Evolutionary conservation across 2,797 vertebrate species (phyloP), one percentile per base, ranked within the genome.

Genomic region (Steatocranus sp.): DNA sequence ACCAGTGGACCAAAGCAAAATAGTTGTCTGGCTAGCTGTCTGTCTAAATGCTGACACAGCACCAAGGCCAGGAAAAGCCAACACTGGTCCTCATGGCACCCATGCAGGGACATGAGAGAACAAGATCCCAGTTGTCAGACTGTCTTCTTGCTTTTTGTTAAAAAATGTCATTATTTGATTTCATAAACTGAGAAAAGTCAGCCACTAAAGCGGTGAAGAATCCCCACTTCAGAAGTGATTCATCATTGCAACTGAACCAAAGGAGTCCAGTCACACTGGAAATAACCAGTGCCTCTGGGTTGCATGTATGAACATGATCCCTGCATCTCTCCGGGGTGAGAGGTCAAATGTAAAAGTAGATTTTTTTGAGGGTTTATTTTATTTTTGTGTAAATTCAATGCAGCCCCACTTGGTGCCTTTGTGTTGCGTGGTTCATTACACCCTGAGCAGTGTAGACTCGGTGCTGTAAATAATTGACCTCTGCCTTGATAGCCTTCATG

Each of bases 11-110:
- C 85, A 76, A 87, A 92, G 87, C 79, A 46, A 77, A 90, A 87
- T 82, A 88, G 89, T 84, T 86, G 91, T 82, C 89, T 11, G 75
- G 80, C 83, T 85, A 79, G 88, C 77, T 74, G 87, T 90, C 86
- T 88, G 91, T 79, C 89, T 89, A 80, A 88, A 82, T 88, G 93
- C 92, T 93, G 93, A 95, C 86, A 87, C 91, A 90, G 90, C 93
- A 92, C 32, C 78, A 25, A 83, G 83, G 86, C 79, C 77, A 78
- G 75, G 80, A 87, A 93, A 93, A 89, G 84, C 54, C 86, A 86
- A 79, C 92, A 90, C 48, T 51, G 89, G 83, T 83, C 83, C 87
- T 84, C 78, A n/a, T 87, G 75, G 81, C n/a, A 49, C 79, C 83
- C 20, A 27, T 82, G 23, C 83, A 58, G 83, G 17, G 63, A 50